phyloP scores from a whole-genome alignment of 23 tunicate species.

The Trididemnum clinides region DNA sequence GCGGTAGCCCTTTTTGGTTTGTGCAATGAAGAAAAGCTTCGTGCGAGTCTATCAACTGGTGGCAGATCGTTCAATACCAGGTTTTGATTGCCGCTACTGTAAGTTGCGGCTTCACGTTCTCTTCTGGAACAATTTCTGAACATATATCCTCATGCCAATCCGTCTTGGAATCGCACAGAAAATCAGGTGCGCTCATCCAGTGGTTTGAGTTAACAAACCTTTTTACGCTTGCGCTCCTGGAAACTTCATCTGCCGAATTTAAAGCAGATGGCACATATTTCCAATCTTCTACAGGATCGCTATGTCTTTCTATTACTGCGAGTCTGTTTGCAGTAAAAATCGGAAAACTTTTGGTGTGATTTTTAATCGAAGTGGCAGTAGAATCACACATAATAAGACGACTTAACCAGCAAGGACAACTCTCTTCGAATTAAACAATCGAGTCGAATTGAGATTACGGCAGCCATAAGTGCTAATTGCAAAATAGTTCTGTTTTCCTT shows the following conservation, averaged over 20 bases:
- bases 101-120: too few relatives aligned
- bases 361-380: too few relatives aligned
- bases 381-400: neutral
- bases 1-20: neutral
- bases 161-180: neutral
- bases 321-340: neutral
- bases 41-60: too few relatives aligned
- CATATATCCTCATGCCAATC: neutral
- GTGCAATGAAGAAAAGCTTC: too few relatives aligned
- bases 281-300: neutral
- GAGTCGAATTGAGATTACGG: neutral
- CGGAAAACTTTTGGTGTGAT: too few relatives aligned
- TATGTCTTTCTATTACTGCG: neutral
- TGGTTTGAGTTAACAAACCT: neutral
- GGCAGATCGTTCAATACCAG: too few relatives aligned
- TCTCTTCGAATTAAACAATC: neutral
- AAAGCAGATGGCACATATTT: neutral
- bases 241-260: conserved; percentile 7
- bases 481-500: too few relatives aligned
- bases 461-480: neutral
- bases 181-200: neutral
- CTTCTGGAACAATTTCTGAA: too few relatives aligned
- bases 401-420: neutral
- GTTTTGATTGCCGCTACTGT: too few relatives aligned
- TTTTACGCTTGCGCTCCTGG: neutral